Conservation (phyloP, 1,140 invertebrate genomes). For the Coelopa frigida region DNA sequence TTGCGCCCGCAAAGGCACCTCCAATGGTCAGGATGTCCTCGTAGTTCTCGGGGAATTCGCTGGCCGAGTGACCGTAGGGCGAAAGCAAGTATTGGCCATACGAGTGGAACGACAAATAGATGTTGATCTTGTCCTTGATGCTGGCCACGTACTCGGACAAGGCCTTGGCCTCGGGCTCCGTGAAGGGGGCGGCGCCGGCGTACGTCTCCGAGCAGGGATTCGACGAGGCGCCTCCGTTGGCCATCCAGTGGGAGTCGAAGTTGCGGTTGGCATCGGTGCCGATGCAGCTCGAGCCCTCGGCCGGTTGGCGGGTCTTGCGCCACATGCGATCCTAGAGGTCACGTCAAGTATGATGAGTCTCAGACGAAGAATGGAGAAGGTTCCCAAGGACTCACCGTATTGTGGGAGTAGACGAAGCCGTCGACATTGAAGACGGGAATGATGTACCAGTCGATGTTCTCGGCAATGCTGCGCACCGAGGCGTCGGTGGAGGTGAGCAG, state of each 20-base stretch:
- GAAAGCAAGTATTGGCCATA: conserved; percentile 48
- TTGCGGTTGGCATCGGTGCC: conserved; percentile 65
- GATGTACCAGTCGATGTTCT: conserved; percentile 57
- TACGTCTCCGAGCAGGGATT: conserved; percentile 60
- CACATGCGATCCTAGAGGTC: conserved; percentile 46
- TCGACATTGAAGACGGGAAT: conserved; percentile 66
- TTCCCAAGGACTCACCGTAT: conserved; percentile 25
- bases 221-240: conserved; percentile 29
- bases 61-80: conserved; percentile 48
- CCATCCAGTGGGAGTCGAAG: conserved; percentile 58
- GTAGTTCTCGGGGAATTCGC: conserved; percentile 48
- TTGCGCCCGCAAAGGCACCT: conserved; percentile 44
- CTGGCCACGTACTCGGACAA: conserved; percentile 52
- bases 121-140: conserved; percentile 43
- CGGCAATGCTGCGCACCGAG: conserved; percentile 38
- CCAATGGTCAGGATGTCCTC: conserved; percentile 48
- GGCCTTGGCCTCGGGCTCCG: conserved; percentile 64
- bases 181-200: conserved; percentile 62
- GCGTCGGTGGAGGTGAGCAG: conserved; percentile 38
- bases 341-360: background rate
- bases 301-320: conserved; percentile 48
- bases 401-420: conserved; percentile 59
- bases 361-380: background rate
- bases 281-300: conserved; percentile 44
- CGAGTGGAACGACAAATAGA: conserved; percentile 54